Evolutionary conservation across 2,888 invertebrate species (phyloP).

Genomic region (Galerucella nymphaeae): DNA sequence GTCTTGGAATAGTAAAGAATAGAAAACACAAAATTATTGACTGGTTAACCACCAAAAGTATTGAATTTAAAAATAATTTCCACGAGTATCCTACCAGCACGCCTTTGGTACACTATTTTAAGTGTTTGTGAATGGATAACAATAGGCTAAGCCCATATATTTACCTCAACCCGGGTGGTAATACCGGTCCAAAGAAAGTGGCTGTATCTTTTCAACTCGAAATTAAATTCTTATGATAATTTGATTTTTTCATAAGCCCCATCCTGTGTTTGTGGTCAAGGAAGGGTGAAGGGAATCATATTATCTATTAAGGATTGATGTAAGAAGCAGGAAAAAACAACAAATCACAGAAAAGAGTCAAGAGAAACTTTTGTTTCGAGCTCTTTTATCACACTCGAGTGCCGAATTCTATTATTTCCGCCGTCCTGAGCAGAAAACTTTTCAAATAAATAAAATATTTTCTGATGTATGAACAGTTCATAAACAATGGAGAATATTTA

Average conservation of each 20-base stretch:
- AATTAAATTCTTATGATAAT: too few species aligned
- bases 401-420: constrained; percentile 41
- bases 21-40: too few species aligned
- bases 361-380: constrained; percentile 39
- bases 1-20: too few species aligned
- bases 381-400: constrained; percentile 35
- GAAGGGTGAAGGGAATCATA: constrained; percentile 19
- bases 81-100: too few species aligned
- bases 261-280: constrained; percentile 23
- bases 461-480: constrained; percentile 41
- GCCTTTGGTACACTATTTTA: too few species aligned
- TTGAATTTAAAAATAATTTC: too few species aligned
- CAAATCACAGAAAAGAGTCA: constrained; percentile 37
- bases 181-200: too few species aligned
- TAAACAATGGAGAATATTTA: constrained; percentile 5
- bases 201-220: too few species aligned
- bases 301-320: constrained; percentile 41
- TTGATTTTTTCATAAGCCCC: constrained; percentile 2
- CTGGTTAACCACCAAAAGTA: too few species aligned
- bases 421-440: constrained; percentile 38
- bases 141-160: too few species aligned
- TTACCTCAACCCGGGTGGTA: too few species aligned
- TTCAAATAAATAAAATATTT: constrained; percentile 42
- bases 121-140: too few species aligned
- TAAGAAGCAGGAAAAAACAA: constrained; percentile 38